Evolutionary conservation across 1,140 invertebrate species (phyloP).

Genomic region (Leptinotarsa defecta): DNA sequence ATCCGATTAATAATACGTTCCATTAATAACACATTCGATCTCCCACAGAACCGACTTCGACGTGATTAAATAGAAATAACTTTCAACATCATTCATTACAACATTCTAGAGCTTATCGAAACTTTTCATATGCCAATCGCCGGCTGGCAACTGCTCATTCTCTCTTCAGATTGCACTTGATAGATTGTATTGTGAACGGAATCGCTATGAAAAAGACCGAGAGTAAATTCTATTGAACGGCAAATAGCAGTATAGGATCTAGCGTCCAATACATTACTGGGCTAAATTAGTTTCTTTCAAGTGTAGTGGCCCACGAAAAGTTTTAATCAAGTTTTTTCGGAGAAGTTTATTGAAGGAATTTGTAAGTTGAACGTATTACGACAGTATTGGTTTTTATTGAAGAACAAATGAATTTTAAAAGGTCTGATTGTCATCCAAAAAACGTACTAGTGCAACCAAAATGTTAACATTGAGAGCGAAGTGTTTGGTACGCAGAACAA

Average conservation of each 20-base stretch:
- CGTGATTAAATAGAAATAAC: too few species aligned
- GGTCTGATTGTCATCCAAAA: too few species aligned
- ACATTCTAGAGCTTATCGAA: background rate
- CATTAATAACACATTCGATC: too few species aligned
- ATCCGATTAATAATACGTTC: too few species aligned
- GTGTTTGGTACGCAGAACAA: too few species aligned
- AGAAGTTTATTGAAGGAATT: background rate
- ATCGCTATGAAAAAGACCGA: background rate
- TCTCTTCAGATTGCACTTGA: background rate
- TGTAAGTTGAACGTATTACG: too few species aligned
- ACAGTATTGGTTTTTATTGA: too few species aligned
- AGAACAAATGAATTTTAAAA: too few species aligned
- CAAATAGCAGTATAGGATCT: background rate
- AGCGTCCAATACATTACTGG: conserved; percentile 1
- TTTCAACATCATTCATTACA: too few species aligned
- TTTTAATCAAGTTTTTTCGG: conserved; percentile 15
- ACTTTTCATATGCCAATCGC: background rate
- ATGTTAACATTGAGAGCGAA: too few species aligned
- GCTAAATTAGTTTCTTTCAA: conserved; percentile 15
- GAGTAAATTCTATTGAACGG: background rate
- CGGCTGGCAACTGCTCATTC: background rate
- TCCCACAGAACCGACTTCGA: too few species aligned
- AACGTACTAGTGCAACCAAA: too few species aligned
- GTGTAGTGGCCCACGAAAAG: background rate
- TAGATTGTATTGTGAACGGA: background rate